phyloP scores from a whole-genome alignment of 2,113 vertebrate genomes.

The Bungarus multicinctus region DNA sequence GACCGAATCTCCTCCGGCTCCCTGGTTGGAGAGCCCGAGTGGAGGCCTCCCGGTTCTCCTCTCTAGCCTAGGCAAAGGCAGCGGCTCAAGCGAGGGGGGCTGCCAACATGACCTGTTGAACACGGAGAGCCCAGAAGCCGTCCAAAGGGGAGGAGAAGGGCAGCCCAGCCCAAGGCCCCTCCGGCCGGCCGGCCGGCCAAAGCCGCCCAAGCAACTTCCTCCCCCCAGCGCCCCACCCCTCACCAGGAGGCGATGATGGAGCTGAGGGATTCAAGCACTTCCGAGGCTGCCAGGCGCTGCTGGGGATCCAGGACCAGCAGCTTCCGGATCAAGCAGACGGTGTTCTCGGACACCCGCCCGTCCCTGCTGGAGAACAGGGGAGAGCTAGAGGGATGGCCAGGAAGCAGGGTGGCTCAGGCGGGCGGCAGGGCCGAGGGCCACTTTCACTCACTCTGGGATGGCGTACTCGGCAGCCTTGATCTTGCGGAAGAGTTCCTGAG shows the following conservation, averaged over 20 bases:
- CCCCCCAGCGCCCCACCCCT: neutral
- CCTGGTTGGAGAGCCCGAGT: neutral
- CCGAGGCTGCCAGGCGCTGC: conserved; percentile 90
- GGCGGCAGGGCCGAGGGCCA: fast-evolving
- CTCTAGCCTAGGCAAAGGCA: neutral
- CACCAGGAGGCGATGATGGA: conserved; percentile 95
- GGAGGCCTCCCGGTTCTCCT: too few relatives aligned
- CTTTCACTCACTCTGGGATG: conserved; percentile 91
- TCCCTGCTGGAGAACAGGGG: conserved; percentile 71
- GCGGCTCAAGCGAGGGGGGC: neutral
- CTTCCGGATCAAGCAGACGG: conserved; percentile 95
- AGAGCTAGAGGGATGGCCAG: neutral
- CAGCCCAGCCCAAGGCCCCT: neutral
- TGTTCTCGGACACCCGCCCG: conserved; percentile 95
- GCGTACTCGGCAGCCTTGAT: conserved; percentile 99
- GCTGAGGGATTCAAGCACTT: conserved; percentile 93
- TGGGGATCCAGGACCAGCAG: conserved; percentile 95
- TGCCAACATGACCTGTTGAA: neutral
- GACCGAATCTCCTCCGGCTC: neutral
- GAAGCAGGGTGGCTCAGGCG: fast-evolving
- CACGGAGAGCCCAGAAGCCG: neutral
- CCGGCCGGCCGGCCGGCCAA: neutral
- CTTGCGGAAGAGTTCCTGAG: conserved; percentile 99
- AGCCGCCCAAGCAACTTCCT: neutral
- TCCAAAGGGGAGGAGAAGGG: neutral